Evolutionary conservation across 2,797 vertebrate genomes (phyloP).

Genomic region (Myripristis murdjan): DNA sequence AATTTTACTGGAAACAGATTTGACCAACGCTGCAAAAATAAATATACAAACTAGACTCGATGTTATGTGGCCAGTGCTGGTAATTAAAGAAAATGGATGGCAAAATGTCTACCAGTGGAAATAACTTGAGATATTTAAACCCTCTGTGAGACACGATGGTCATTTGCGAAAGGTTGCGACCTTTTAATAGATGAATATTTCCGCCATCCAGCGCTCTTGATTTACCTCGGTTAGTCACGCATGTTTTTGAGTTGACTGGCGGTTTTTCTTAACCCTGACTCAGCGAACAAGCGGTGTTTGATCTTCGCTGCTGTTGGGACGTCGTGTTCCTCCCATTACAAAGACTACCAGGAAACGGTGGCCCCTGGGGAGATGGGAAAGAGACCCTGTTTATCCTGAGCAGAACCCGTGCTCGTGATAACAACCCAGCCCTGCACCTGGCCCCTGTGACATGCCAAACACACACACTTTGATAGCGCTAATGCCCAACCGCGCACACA

Average conservation of each 20-base stretch:
- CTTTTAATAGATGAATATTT: neutral
- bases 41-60: neutral
- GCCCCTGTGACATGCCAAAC: constrained; percentile 73
- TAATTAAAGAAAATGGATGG: no score
- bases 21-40: neutral
- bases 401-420: constrained; percentile 71
- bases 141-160: constrained; percentile 2
- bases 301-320: constrained; percentile 77
- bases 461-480: constrained; percentile 37
- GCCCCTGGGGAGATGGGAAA: constrained; percentile 75
- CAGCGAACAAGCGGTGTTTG: constrained; percentile 75
- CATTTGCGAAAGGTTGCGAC: no score
- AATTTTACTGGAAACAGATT: neutral
- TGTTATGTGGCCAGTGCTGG: neutral
- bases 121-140: no score
- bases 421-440: constrained; percentile 80
- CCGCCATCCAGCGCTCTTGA: neutral
- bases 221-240: constrained; percentile 44
- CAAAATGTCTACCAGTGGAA: no score
- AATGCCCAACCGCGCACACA: constrained; percentile 16
- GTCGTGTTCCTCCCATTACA: constrained; percentile 80
- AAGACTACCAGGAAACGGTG: constrained; percentile 79
- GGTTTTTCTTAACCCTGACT: constrained; percentile 80
- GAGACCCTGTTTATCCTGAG: constrained; percentile 82
- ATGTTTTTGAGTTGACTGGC: constrained; percentile 58